Evolutionary conservation across 1,140 invertebrate genomes (phyloP), one percentile per base, ranked within the genome.

Genomic region (Drosophila punjabiensis): DNA sequence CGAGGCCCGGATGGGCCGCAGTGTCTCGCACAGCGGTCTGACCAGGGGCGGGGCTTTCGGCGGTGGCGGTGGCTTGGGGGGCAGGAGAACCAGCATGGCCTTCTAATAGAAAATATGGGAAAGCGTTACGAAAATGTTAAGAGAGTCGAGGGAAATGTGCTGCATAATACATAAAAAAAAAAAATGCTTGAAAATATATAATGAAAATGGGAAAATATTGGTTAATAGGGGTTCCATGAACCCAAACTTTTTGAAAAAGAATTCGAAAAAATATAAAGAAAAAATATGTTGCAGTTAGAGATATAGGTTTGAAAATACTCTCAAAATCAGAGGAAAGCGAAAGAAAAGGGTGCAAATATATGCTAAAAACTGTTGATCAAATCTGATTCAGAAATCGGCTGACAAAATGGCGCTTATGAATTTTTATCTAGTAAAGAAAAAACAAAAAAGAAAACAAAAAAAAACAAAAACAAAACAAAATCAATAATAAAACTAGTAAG

Each of bases 11-110:
- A 93, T 93, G 84, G 92, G 92, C 7, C 79, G 93, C 50, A 93
- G 93, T 53, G 89, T 91, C 10, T 93, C 93, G 41, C 92, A 93
- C 39, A 83, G 91, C 32, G 85, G 91, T 9, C 39, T 92, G 43
- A 79, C 90, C 20, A 61, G 90, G n/a, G 89, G 90, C 55, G 84
- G 82, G 18, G 75, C 71, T 0, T 79, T 87, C 59, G 74, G 92
- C 8, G 69, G 77, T 4, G 80, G 78, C 41, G 87, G 90, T 24
- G 62, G 52, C 9, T 43, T 66, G 67, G 85, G 81, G 3, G 85
- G 74, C 32, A 65, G 92, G 55, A 89, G 93, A 28, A 93, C 92
- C 18, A 93, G 93, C 78, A 93, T 93, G 89, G 93, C 93, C 33
- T 93, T 93, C 70, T 93, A 93, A 71, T 8, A 4, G 16, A 50